Base-by-base conservation (phyloP, 2,797 vertebrate genomes). In the Halcyon smyrnensis region DNA sequence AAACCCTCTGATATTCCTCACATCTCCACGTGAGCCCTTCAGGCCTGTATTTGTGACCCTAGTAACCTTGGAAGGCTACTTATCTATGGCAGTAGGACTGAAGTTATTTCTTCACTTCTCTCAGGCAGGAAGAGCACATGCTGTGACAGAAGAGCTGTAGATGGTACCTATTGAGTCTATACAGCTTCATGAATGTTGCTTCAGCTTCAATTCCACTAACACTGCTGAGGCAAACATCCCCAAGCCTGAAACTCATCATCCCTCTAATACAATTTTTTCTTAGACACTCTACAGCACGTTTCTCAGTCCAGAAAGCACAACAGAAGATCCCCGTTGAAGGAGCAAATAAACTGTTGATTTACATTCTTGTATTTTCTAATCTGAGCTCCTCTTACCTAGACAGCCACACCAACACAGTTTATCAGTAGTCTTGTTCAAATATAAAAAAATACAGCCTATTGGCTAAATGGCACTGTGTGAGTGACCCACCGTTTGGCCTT, bases 121-220 rank as follows among this genome's bases (percentile, higher is more conserved):
- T 96, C 41, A 56, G 68, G 39, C 41, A 87, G 80, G 67, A 94
- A 54, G 51, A 88, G 23, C 36, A 74, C 25, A 30, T 70, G 60
- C 75, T 87, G 81, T 89, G 95, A 87, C 71, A 87, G 68, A 89
- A 87, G 68, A 92, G 60, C 75, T 83, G 75, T 70, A 91, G 78
- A 80, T 2, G 0, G 48, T 57, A 80, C 53, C 60, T 85, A 16
- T 59, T 60, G 48, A 80, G 25, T 84, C 79, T 89, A 30, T 18
- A 51, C 37, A 79, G 63, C 39, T 63, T 92, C 67, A 67, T 14
- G 56, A 85, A 89, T 73, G 57, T 70, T 0, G 3, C 63, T 94
- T 75, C 73, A 69, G 64, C 70, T 83, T 92, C 64, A 84, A 19
- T 65, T 77, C 75, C 68, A 80, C 56, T 46, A 80, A 70, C 53